Evolutionary conservation across 2,113 vertebrate species (phyloP), one percentile per base, ranked within the genome.

Genomic region (Muntiacus muntjak): DNA sequence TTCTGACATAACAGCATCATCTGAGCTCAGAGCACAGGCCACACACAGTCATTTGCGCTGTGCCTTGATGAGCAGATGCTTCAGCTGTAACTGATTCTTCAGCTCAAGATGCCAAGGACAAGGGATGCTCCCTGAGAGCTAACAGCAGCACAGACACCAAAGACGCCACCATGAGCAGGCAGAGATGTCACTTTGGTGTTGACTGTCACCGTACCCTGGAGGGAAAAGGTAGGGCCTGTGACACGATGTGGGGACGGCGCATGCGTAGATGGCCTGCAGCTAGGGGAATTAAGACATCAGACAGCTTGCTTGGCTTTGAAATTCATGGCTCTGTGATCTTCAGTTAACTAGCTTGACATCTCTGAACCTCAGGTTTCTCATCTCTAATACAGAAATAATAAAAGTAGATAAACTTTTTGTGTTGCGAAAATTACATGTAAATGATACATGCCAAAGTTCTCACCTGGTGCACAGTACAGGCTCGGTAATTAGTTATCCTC

Each of bases 31-130:
- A 25, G 3, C 47, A 36, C 3, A 7, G n/a, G 25, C 36, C 50
- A 54, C 21, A 9, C 10, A 5, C 4, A 0, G 40, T 36, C 57
- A 6, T 0, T 7, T 4, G 25, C 55, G 26, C 43, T 36, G n/a
- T 21, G 21, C 21, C n/a, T 11, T 3, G 1, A 6, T 7, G 25
- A 2, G 0, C 43, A 71, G 57, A 19, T 0, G 10, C 50, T 10
- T 8, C 2, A 43, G 52, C 13, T 6, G 43, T 4, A 81, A 26
- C 40, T 12, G 52, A 30, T 36, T 28, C 52, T 64, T 28, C 8
- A 6, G 45, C 52, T 57, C 28, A 28, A 5, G n/a, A 25, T 43
- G 25, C 30, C 23, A 19, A 6, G 19, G 89, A 81, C 19, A 9
- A 1, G 0, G 19, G 19, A 14, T 2, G 36, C 15, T 55, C 55